These are phyloP conservation scores for Apistogramma diplotaenia DNA, from an alignment of 2,113 vertebrate genomes.

Conservation along the genomic window DNA sequence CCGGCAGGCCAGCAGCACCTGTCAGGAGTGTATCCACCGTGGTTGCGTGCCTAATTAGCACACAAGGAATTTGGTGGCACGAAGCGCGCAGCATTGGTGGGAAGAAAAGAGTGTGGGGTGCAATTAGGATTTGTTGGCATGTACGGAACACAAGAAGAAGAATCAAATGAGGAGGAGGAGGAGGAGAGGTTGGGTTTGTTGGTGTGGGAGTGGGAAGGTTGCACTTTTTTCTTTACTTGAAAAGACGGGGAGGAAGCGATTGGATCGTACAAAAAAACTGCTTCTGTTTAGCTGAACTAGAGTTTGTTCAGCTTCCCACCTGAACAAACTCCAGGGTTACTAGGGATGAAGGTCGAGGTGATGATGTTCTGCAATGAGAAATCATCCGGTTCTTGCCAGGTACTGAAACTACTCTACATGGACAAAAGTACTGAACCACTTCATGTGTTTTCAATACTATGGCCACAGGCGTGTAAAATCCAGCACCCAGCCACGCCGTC, in stretches of 20 bases:
- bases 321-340: no score
- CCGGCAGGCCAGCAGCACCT: slow-evolving; percentile 98
- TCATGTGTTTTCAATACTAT: no score
- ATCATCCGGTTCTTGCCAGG: no score
- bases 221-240: slow-evolving; percentile 12
- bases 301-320: no score
- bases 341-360: no score
- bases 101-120: slow-evolving; percentile 80
- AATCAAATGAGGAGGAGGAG: slow-evolving; percentile 51
- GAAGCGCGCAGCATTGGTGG: slow-evolving; percentile 80
- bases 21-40: slow-evolving; percentile 96
- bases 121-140: slow-evolving; percentile 88
- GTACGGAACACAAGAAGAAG: slow-evolving; percentile 45
- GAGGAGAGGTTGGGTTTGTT: slow-evolving; percentile 50
- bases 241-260: neutral
- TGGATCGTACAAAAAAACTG: neutral
- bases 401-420: no score
- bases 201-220: slow-evolving; percentile 55
- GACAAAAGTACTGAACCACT: no score
- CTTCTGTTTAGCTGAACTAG: no score
- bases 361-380: no score
- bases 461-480: no score
- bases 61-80: slow-evolving; percentile 89
- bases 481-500: no score
- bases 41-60: slow-evolving; percentile 98